Base-by-base conservation (phyloP, 1,140 invertebrate genomes). In the Caenorhabditis remanei region DNA sequence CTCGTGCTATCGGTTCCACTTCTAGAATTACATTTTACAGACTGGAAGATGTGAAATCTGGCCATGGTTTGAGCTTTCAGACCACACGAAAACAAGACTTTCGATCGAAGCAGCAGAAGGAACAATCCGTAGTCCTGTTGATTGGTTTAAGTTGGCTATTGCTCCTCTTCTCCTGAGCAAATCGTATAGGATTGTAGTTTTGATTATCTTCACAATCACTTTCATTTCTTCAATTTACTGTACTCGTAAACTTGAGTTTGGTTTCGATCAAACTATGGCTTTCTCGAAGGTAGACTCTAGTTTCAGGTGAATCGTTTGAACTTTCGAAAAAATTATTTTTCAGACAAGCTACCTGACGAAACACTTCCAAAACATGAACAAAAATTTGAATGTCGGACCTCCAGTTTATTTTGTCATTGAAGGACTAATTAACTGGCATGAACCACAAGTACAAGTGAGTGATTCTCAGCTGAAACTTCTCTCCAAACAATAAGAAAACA, bases 321-420 rank as follows among this genome's bases (percentile, higher is more conserved):
- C 32, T 32, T 32, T 32, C 2, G 32, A 32, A 58, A n/a, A n/a
- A n/a, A 7, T 58, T 16, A 2, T 32, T 58, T 21, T 58, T 83
- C 19, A 87, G 92, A 97, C 94, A 89, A 98, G 96, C 2, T 96
- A 97, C 91, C 96, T 98, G 21, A 93, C 96, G 43, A 95, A 95
- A 90, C 97, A 97, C 93, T 94, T 96, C 93, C 88, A 94, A 61
- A 94, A 94, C 88, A 95, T 98, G 93, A 94, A 94, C 63, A 94
- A 95, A n/a, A 94, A 96, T 65, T 93, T 98, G 88, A 94, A 95
- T 1, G 95, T 97, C 90, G 97, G 97, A 0, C 95, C 97, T 13
- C 97, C 96, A 0, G 95, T 98, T 0, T 98, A 96, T 92, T 98
- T 97, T 94, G 96, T 98, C 0, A 93, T 97, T 0, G 96, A 95